Conservation (phyloP, 2,888 invertebrate species). For the Atrina japonica region DNA sequence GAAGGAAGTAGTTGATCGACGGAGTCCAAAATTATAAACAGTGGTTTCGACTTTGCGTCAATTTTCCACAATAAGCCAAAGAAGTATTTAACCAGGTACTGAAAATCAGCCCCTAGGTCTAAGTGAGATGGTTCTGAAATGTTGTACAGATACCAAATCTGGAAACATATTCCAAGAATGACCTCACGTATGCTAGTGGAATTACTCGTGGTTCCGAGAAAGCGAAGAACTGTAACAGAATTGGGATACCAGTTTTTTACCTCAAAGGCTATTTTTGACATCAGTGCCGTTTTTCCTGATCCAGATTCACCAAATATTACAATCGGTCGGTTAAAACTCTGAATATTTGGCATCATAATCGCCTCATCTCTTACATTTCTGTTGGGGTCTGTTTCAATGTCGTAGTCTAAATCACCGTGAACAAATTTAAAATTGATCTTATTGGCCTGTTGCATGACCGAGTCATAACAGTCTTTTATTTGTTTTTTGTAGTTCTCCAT, state of each 20-base stretch:
- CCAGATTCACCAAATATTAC: slow-evolving; percentile 70
- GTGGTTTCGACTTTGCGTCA: slow-evolving; percentile 53
- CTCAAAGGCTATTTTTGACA: slow-evolving; percentile 63
- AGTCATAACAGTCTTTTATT: not conserved
- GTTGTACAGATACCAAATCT: slow-evolving; percentile 63
- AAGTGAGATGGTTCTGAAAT: slow-evolving; percentile 49
- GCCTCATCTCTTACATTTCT: slow-evolving; percentile 41
- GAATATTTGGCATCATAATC: slow-evolving; percentile 38
- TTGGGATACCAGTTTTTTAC: slow-evolving; percentile 60
- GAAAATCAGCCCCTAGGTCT: slow-evolving; percentile 62
- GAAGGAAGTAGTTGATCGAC: slow-evolving; percentile 66
- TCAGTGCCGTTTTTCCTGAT: slow-evolving; percentile 72
- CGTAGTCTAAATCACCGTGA: slow-evolving; percentile 39
- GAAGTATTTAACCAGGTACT: slow-evolving; percentile 64
- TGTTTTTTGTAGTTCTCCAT: slow-evolving; percentile 1
- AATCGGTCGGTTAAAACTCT: slow-evolving; percentile 56
- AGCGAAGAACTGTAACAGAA: slow-evolving; percentile 63
- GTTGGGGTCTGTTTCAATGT: slow-evolving; percentile 54
- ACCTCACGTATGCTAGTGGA: slow-evolving; percentile 59
- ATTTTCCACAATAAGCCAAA: slow-evolving; percentile 64
- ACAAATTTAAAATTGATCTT: slow-evolving; percentile 24
- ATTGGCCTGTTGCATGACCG: slow-evolving; percentile 8
- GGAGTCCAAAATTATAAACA: slow-evolving; percentile 71
- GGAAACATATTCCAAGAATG: slow-evolving; percentile 60
- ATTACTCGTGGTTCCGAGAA: slow-evolving; percentile 68